Evolutionary conservation across 2,797 vertebrate genomes (phyloP).

Genomic region (Gymnothorax javanicus): DNA sequence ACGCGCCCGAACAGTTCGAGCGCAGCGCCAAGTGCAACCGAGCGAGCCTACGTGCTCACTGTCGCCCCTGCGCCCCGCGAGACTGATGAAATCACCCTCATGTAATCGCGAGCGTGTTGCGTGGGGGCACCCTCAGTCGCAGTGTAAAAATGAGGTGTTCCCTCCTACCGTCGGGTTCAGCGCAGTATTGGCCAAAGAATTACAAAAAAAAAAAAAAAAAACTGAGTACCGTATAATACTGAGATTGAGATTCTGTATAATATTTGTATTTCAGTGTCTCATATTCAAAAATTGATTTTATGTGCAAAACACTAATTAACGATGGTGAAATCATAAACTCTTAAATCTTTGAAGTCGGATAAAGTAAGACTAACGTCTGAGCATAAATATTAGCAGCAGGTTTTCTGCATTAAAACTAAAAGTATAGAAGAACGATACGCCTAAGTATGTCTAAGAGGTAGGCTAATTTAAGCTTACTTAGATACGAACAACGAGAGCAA

Average conservation of each 20-base stretch:
- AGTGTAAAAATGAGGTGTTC: too few relatives aligned
- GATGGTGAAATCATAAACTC: neutral
- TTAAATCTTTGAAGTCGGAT: neutral
- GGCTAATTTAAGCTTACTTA: too few relatives aligned
- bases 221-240: too few relatives aligned
- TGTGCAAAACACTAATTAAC: neutral
- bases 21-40: neutral
- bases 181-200: too few relatives aligned
- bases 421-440: neutral
- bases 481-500: too few relatives aligned
- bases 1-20: conserved; percentile 12
- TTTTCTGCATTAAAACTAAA: neutral
- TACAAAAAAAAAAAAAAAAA: too few relatives aligned
- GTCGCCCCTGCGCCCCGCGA: neutral
- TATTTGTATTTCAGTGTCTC: too few relatives aligned
- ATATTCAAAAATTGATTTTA: too few relatives aligned
- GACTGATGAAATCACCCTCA: conserved; percentile 20
- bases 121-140: neutral
- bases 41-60: neutral
- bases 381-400: neutral
- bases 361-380: neutral
- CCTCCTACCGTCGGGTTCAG: too few relatives aligned
- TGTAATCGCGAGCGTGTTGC: neutral
- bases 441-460: too few relatives aligned
- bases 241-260: too few relatives aligned